Evolutionary conservation across 2,888 invertebrate genomes (phyloP).

Genomic region (Ferdinandea cuprea): DNA sequence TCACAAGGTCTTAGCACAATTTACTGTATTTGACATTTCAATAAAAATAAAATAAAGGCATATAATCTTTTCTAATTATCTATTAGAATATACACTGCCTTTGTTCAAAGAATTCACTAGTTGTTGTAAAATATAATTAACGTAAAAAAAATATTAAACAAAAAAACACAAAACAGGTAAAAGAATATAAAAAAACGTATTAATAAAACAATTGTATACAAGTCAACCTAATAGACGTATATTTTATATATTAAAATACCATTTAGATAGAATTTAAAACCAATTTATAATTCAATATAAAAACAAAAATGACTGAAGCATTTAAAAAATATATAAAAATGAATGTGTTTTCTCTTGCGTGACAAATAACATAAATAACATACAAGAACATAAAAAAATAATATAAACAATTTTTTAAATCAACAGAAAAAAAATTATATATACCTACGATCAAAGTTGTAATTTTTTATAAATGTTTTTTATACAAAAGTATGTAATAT

Average conservation of each 20-base stretch:
- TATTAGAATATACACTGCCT: neutral
- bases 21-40: no score
- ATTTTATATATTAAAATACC: slow-evolving; percentile 43
- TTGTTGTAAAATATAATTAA: slow-evolving; percentile 1
- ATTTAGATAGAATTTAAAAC: slow-evolving; percentile 52
- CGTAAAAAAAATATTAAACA: neutral
- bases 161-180: slow-evolving; percentile 28
- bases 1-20: no score
- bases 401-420: slow-evolving; percentile 53
- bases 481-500: slow-evolving; percentile 61
- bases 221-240: slow-evolving; percentile 42
- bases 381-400: slow-evolving; percentile 25
- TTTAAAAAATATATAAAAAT: slow-evolving; percentile 24
- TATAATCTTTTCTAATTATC: no score
- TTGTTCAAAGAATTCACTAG: neutral
- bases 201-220: slow-evolving; percentile 24
- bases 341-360: slow-evolving; percentile 64
- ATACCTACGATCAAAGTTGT: slow-evolving; percentile 62
- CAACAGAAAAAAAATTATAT: slow-evolving; percentile 39
- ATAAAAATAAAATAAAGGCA: no score
- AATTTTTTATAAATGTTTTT: slow-evolving; percentile 72
- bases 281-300: slow-evolving; percentile 39
- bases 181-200: slow-evolving; percentile 3
- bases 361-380: slow-evolving; percentile 65
- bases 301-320: slow-evolving; percentile 59